These are phyloP conservation scores for Drosophila cracens DNA, from an alignment of 2,888 invertebrate species.

Conservation along the genomic window DNA sequence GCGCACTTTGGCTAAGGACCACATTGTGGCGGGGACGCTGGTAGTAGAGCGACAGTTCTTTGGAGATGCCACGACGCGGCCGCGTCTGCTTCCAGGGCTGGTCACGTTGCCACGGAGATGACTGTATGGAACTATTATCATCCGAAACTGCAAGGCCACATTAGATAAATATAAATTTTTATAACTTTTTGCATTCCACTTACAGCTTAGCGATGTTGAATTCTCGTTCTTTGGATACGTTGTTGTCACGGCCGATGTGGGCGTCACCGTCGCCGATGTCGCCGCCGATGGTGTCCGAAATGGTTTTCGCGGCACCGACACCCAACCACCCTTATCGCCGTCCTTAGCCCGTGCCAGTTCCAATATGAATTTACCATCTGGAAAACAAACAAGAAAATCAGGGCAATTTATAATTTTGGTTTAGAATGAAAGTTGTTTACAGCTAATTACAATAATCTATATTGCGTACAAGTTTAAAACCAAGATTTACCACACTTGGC, in stretches of 20 bases:
- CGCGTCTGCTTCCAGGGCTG: constrained; percentile 94
- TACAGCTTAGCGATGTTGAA: constrained; percentile 93
- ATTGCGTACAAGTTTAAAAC: background rate
- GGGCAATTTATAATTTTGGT: background rate
- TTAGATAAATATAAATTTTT: background rate
- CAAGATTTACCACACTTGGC: background rate
- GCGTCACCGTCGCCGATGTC: constrained; percentile 86
- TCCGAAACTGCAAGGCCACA: constrained; percentile 89
- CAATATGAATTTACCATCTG: constrained; percentile 96
- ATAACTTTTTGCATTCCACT: constrained; percentile 69
- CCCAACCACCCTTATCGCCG: constrained; percentile 94
- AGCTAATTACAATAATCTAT: background rate
- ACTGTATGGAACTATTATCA: constrained; percentile 95
- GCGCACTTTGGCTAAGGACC: constrained; percentile 69
- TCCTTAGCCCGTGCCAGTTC: constrained; percentile 91
- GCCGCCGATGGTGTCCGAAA: constrained; percentile 93
- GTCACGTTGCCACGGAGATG: constrained; percentile 95
- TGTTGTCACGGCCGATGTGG: constrained; percentile 82
- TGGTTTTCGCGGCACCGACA: constrained; percentile 94
- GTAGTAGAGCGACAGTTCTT: constrained; percentile 89
- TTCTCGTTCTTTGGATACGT: constrained; percentile 89
- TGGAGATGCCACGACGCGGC: constrained; percentile 90
- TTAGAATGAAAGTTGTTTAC: background rate
- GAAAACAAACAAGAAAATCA: constrained; percentile 65
- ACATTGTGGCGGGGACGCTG: constrained; percentile 78